phyloP scores from a whole-genome alignment of 2,113 vertebrate species.

The Symphodus melops region DNA sequence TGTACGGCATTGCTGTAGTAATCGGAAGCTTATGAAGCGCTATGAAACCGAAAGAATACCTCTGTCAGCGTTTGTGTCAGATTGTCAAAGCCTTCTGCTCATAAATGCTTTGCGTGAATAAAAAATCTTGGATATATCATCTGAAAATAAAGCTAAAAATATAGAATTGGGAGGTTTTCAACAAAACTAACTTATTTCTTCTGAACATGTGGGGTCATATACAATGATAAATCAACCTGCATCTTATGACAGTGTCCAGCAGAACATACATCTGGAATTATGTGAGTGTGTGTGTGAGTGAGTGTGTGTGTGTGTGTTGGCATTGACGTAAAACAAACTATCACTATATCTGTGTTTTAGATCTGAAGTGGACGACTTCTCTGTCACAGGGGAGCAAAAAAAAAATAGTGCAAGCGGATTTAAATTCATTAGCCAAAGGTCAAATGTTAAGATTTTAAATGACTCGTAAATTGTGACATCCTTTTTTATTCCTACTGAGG shows the following conservation, averaged over 20 bases:
- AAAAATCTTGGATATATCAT: conserved; percentile 42
- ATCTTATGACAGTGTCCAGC: conserved; percentile 17
- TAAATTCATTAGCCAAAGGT: conserved; percentile 48
- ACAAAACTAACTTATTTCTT: conserved; percentile 11
- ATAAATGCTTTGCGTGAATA: conserved; percentile 64
- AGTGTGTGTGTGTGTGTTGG: neutral
- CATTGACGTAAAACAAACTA: neutral
- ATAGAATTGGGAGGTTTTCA: conserved; percentile 13
- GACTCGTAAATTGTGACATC: conserved; percentile 59
- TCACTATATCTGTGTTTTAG: neutral
- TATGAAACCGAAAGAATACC: conserved; percentile 26
- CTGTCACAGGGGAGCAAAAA: neutral
- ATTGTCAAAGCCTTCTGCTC: conserved; percentile 74
- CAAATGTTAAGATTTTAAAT: conserved; percentile 53
- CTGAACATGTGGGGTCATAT: neutral
- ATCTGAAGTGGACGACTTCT: conserved; percentile 23
- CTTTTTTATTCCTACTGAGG: conserved; percentile 71
- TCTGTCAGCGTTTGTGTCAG: conserved; percentile 46
- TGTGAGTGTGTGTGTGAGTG: neutral
- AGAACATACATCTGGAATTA: neutral
- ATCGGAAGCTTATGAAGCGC: conserved; percentile 9
- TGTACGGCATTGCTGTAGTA: neutral
- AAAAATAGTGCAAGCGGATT: conserved; percentile 21
- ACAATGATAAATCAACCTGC: conserved; percentile 5
- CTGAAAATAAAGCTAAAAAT: conserved; percentile 54